Percentiles rank a stretch among this genome's conserved stretches.
Evolutionary conservation across 1,140 invertebrate genomes (phyloP).

Genomic region (Heliconius hermathena): DNA sequence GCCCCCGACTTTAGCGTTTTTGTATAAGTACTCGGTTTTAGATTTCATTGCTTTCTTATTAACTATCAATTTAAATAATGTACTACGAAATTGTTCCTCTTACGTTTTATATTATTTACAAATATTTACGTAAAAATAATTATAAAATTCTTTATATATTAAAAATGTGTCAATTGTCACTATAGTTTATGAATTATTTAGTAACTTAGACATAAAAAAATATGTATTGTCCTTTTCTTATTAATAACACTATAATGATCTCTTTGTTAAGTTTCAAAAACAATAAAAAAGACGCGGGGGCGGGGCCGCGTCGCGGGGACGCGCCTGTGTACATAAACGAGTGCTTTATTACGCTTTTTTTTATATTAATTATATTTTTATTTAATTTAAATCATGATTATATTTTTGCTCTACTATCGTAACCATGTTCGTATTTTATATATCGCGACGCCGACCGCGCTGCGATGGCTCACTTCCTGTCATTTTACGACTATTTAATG

Average conservation of each 20-base stretch:
- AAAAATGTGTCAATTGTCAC: neutral
- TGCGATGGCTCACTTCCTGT: constrained; percentile 12
- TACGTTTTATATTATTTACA: neutral
- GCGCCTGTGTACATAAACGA: constrained; percentile 68
- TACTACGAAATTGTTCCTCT: neutral
- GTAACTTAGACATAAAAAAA: neutral
- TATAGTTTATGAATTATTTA: neutral
- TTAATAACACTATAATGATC: neutral
- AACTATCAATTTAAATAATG: neutral
- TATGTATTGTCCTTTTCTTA: neutral
- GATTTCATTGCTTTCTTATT: constrained; percentile 61
- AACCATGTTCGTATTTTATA: constrained; percentile 16
- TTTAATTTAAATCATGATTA: constrained; percentile 58
- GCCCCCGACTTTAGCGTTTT: neutral
- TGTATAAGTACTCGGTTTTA: constrained; percentile 54
- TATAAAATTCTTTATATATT: neutral
- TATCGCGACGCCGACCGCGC: constrained; percentile 10
- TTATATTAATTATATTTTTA: constrained; percentile 68
- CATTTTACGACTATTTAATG: constrained; percentile 6
- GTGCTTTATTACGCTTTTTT: constrained; percentile 78
- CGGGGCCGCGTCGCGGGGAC: neutral
- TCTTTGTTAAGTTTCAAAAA: constrained; percentile 7
- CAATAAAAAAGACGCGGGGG: neutral
- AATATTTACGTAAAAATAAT: neutral
- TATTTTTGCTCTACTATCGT: constrained; percentile 59